Percentiles rank a stretch among this genome's conserved stretches.
These are phyloP conservation scores for Cyanoderma ruficeps DNA, from an alignment of 2,113 vertebrate genomes.

Conservation along the genomic window DNA sequence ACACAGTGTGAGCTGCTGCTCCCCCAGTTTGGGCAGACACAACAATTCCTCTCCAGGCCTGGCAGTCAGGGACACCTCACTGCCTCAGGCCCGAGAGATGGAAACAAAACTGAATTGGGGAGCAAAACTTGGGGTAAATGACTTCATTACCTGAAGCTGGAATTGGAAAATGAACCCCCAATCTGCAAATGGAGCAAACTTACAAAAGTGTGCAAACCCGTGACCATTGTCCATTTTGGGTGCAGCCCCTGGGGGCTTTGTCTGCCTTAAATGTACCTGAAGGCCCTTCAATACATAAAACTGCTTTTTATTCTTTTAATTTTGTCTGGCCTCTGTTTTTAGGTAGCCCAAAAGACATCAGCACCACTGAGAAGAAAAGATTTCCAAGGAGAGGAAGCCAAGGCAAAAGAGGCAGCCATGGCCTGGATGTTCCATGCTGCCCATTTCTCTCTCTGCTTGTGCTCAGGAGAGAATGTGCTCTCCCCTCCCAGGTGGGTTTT, in stretches of 20 bases:
- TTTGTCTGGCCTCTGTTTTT: not conserved
- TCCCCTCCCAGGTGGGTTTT: rapidly evolving
- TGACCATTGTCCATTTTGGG: not conserved
- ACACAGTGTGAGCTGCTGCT: not conserved
- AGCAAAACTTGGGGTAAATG: not conserved
- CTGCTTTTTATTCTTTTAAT: not conserved
- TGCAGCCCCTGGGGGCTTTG: not conserved
- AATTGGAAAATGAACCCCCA: not conserved
- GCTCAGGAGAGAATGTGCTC: rapidly evolving
- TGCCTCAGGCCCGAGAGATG: not conserved
- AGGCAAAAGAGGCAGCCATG: rapidly evolving
- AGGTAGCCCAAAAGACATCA: not conserved
- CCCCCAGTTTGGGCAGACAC: not conserved
- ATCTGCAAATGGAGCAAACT: rapidly evolving
- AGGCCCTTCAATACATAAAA: not conserved
- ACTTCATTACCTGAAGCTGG: not conserved
- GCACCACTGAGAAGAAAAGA: not conserved
- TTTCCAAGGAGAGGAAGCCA: not conserved
- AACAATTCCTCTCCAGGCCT: not conserved
- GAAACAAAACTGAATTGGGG: not conserved
- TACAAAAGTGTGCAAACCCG: rapidly evolving
- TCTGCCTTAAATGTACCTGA: not conserved
- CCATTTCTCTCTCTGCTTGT: rapidly evolving
- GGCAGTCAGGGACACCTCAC: not conserved
- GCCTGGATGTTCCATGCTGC: not conserved